A percentile compares a stretch with the other conserved stretches of the same genome.
phyloP scores from a whole-genome alignment of 2,113 vertebrate species.

The Archilochus colubris region DNA sequence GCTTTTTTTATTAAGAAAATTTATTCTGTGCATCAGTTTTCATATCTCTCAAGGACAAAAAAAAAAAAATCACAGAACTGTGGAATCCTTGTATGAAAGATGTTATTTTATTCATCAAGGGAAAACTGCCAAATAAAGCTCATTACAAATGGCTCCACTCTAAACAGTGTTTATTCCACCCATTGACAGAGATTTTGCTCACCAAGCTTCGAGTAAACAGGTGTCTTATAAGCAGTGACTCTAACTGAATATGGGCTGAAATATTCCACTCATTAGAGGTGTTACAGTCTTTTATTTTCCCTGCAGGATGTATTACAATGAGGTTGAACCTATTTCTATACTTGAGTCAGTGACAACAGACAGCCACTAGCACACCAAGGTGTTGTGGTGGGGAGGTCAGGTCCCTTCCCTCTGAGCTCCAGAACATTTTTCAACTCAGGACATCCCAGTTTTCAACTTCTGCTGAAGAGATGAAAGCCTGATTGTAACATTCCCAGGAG shows the following conservation, averaged over 20 bases:
- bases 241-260: not conserved
- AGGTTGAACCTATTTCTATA: not conserved
- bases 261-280: not conserved
- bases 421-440: not conserved
- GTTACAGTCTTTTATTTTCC: not conserved
- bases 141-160: slow-evolving; percentile 1
- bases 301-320: not conserved
- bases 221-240: not conserved
- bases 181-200: not conserved
- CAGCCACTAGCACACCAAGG: not conserved
- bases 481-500: not conserved
- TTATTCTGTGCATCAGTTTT: not conserved
- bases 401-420: not conserved
- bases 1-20: not conserved
- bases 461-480: not conserved
- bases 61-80: not conserved
- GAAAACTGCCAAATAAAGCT: slow-evolving; percentile 24
- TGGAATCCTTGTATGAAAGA: not conserved
- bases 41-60: not conserved
- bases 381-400: not conserved
- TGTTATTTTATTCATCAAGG: slow-evolving; percentile 5
- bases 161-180: slow-evolving; percentile 17
- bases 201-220: not conserved
- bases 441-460: not conserved
- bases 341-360: not conserved